Base-by-base conservation (phyloP, 2,888 invertebrate species). In the Apamea sordens region DNA sequence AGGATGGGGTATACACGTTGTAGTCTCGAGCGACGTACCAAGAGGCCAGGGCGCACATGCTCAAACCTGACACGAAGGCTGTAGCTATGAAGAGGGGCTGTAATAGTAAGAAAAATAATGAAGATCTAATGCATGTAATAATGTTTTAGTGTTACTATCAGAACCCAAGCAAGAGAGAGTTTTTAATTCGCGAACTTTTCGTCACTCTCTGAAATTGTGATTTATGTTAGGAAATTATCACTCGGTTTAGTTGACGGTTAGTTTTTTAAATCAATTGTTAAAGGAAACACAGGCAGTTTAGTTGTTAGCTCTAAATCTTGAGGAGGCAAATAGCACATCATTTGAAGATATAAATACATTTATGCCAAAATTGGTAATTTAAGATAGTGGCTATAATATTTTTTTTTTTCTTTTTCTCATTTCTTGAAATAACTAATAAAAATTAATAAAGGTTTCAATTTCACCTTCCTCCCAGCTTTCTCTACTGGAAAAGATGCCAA, bases 381-480 rank as follows among this genome's bases (percentile, higher is more conserved):
- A 15, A n/a, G 5, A 67, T 18, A 44, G 36, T n/a, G n/a, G 18
- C n/a, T 65, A 3, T 65, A 36, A 50, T n/a, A n/a, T 28, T 2
- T 18, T 18, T 18, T 2, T n/a, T n/a, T 18, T 18, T 10, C 1
- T 4, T 32, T 32, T 32, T 47, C 7, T 0, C 15, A 15, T 15
- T 50, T 21, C 44, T 32, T 21, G 0, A 1, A 47, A 32, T 32
- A 28, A 15, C 8, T 50, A 8, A 10, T 10, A 24, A 24, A 8
- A 15, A 24, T 0, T 5, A 18, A n/a, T 10, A 7, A 15, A 50
- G 5, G 15, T 32, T 0, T 69, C 13, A 32, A 53, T n/a, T 76
- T 76, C 79, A 96, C 96, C 94, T 95, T 96, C 61, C 96, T 90
- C 0, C 96, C 96, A 72, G 94, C 90, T 76, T 92, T 95, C 76